Percentiles rank a stretch among this genome's conserved stretches.
These are phyloP conservation scores for Hippocampus comes DNA, from an alignment of 2,113 vertebrate species.

Conservation along the genomic window DNA sequence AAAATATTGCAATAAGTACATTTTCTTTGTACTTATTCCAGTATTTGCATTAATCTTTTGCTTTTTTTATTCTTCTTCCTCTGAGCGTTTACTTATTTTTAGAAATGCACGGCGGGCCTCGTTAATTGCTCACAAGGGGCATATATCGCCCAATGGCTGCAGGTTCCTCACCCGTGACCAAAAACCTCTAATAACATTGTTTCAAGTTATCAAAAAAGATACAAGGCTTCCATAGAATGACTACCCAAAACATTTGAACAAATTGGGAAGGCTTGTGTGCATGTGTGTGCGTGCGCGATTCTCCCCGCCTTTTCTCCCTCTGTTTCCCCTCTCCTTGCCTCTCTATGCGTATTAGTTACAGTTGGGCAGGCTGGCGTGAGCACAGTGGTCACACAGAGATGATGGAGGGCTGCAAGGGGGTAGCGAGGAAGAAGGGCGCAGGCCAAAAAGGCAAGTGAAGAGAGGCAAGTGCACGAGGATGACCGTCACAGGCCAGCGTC, in stretches of 20 bases:
- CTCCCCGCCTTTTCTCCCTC: conserved; percentile 20
- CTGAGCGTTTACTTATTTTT: not conserved
- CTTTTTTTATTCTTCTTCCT: not conserved
- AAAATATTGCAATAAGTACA: no score
- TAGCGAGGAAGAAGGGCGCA: conserved; percentile 27
- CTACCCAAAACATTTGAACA: not conserved
- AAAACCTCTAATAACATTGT: not conserved
- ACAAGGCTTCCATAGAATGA: not conserved
- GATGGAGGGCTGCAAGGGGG: conserved; percentile 38
- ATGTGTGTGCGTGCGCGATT: not conserved
- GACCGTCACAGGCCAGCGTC: not conserved
- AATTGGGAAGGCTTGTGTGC: conserved; percentile 2
- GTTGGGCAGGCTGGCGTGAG: conserved; percentile 62
- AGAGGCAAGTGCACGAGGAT: conserved; percentile 48
- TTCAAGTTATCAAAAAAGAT: not conserved
- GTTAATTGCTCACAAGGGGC: not conserved
- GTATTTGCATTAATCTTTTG: no score
- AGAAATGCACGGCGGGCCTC: not conserved
- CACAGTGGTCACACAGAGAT: conserved; percentile 51
- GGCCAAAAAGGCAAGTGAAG: conserved; percentile 21
- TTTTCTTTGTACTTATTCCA: no score
- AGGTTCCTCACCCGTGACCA: not conserved
- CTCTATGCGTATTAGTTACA: conserved; percentile 61
- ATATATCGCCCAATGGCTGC: not conserved
- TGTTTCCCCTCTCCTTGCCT: conserved; percentile 25